Evolutionary conservation across 2,797 vertebrate genomes (phyloP).

Genomic region (Alectoris magna): DNA sequence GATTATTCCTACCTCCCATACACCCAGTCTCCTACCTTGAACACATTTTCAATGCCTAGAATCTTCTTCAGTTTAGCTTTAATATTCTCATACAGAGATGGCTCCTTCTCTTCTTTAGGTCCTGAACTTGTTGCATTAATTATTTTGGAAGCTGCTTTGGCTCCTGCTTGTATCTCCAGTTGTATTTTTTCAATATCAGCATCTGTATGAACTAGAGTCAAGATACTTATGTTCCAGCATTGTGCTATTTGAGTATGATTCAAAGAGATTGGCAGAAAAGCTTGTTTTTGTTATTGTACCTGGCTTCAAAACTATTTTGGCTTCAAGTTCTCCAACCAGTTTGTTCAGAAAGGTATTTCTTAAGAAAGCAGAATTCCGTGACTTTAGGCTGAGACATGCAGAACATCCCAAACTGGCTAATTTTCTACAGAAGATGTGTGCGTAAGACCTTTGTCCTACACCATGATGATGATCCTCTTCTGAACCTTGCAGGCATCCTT

Average conservation of each 20-base stretch:
- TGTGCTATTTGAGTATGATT: neutral
- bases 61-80: conserved; percentile 82
- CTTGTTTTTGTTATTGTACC: conserved; percentile 62
- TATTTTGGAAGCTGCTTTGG: conserved; percentile 82
- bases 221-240: neutral
- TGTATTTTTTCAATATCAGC: conserved; percentile 81
- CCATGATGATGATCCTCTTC: conserved; percentile 16
- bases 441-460: neutral
- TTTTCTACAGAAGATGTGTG: conserved; percentile 54
- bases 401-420: conserved; percentile 75
- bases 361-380: conserved; percentile 70
- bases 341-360: conserved; percentile 75
- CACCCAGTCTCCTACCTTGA: conserved; percentile 39
- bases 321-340: conserved; percentile 77
- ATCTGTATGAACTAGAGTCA: conserved; percentile 57
- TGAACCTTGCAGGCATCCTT: conserved; percentile 6
- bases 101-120: conserved; percentile 19
- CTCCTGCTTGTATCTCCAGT: conserved; percentile 83
- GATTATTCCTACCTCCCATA: neutral
- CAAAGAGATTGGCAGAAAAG: neutral
- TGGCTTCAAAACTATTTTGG: conserved; percentile 76
- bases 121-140: conserved; percentile 66
- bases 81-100: neutral
- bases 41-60: conserved; percentile 63
- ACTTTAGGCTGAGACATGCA: conserved; percentile 76